Percentiles rank a stretch among this genome's conserved stretches.
These are phyloP conservation scores for Chelmon rostratus DNA, from an alignment of 2,797 vertebrate species.

Conservation along the genomic window DNA sequence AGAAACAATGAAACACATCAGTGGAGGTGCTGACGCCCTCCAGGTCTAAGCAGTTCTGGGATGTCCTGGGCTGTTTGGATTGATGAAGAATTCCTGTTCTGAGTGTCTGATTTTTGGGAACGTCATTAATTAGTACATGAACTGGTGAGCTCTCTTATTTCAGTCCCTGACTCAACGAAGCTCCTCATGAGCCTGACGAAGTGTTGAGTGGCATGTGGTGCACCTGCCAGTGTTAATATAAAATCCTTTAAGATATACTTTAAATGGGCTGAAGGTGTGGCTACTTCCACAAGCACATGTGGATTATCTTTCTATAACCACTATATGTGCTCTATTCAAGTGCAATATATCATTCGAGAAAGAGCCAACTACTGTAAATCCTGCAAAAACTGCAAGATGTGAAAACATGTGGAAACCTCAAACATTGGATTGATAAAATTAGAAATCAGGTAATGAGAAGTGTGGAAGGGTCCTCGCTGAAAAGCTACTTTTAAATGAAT, in stretches of 20 bases:
- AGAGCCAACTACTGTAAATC: not conserved
- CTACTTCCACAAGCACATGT: not conserved
- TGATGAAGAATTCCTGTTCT: not conserved
- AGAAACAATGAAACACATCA: not conserved
- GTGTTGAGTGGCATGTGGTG: too few species aligned
- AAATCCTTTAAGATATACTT: too few species aligned
- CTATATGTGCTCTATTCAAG: not conserved
- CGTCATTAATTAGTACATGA: not conserved
- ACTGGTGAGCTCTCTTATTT: too few species aligned
- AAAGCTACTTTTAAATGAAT: not conserved
- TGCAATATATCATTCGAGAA: not conserved
- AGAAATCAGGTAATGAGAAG: not conserved
- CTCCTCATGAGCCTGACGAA: not conserved
- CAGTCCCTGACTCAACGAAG: not conserved
- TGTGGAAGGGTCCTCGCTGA: not conserved
- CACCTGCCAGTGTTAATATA: too few species aligned
- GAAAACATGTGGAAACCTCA: not conserved
- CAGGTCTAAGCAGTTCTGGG: not conserved
- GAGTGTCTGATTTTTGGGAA: not conserved
- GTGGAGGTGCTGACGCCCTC: not conserved
- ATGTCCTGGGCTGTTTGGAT: too few species aligned
- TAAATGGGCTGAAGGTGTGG: too few species aligned
- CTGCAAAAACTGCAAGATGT: not conserved
- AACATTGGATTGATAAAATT: not conserved
- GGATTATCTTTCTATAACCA: not conserved